Evolutionary conservation across 2,888 invertebrate genomes (phyloP), one percentile per base, ranked within the genome.

Genomic region (Nephrotoma guestfalica): DNA sequence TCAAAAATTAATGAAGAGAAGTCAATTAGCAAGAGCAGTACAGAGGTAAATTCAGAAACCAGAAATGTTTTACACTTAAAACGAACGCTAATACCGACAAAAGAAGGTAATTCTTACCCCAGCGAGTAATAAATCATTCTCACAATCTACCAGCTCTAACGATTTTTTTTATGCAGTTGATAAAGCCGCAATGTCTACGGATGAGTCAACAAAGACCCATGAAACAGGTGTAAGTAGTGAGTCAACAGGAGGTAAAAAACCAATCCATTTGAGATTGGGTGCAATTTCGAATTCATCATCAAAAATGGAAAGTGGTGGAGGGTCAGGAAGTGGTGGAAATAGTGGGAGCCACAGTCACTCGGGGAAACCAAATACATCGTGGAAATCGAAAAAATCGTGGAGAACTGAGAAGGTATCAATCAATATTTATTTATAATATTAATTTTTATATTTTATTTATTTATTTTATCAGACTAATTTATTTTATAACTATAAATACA

Each of bases 181-280:
- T 42, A 87, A 71, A 43, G 87, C 83, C 7, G 30, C 7, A 9
- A 18, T 30, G 9, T 71, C 71, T 3, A 71, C 71, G 71, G 87
- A 86, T 57, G 87, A 87, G 83, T 86, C 51, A 18, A 86, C 87
- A 40, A 41, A 83, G 45, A 42, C 85, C 7, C 87, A 86, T 51
- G 87, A 86, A 86, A 85, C 45, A 41, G 51, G 40, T 57, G 83
- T 43, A n/a, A 13, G n/a, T 40, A 86, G 87, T n/a, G 87, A 83
- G 51, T 86, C 87, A 83, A 87, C 51, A 13, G 83, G 84, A 41
- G 87, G 87, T 42, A 88, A 88, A 41, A 88, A 88, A 86, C 88
- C 88, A 30, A 88, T 89, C n/a, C 88, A 88, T 87, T 86, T 88
- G 13, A 87, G 88, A 47, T 86, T 88, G 86, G 88, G 89, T 41